A percentile compares a stretch with the other conserved stretches of the same genome.
These are phyloP conservation scores for Merodon equestris DNA, from an alignment of 2,888 invertebrate genomes.

Conservation along the genomic window DNA sequence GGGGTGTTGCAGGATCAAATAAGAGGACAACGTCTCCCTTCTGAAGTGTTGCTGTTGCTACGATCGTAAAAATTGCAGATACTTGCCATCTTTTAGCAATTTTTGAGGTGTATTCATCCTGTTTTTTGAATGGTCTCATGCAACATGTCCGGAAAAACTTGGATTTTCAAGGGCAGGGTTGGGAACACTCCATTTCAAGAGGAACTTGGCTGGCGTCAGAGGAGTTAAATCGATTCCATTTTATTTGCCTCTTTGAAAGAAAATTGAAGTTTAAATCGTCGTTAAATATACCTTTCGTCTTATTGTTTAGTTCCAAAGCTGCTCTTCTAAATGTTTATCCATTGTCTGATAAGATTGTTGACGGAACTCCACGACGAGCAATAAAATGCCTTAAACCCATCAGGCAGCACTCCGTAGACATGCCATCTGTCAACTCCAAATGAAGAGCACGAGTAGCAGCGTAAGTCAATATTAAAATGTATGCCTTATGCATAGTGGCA, in stretches of 20 bases:
- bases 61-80: constrained; percentile 15
- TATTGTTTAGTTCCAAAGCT: constrained; percentile 8
- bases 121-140: constrained; percentile 20
- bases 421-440: constrained; percentile 27
- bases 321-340: constrained; percentile 21
- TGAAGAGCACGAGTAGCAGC: constrained; percentile 42
- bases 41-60: constrained; percentile 12
- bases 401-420: constrained; percentile 25
- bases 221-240: constrained; percentile 29
- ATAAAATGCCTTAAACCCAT: constrained; percentile 29
- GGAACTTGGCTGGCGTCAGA: constrained; percentile 31
- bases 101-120: constrained; percentile 20
- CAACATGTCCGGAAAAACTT: not conserved
- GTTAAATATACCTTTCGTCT: not conserved
- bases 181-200: not conserved
- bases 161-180: not conserved
- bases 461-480: constrained; percentile 5
- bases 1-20: constrained; percentile 30
- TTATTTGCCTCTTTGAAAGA: constrained; percentile 6
- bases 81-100: constrained; percentile 17
- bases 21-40: constrained; percentile 43
- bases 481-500: constrained; percentile 1
- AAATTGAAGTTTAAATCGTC: constrained; percentile 1
- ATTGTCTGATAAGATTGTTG: constrained; percentile 22
- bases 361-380: constrained; percentile 11